These are phyloP conservation scores for Cephus cinctus DNA, from an alignment of 1,140 invertebrate genomes.

Conservation along the genomic window DNA sequence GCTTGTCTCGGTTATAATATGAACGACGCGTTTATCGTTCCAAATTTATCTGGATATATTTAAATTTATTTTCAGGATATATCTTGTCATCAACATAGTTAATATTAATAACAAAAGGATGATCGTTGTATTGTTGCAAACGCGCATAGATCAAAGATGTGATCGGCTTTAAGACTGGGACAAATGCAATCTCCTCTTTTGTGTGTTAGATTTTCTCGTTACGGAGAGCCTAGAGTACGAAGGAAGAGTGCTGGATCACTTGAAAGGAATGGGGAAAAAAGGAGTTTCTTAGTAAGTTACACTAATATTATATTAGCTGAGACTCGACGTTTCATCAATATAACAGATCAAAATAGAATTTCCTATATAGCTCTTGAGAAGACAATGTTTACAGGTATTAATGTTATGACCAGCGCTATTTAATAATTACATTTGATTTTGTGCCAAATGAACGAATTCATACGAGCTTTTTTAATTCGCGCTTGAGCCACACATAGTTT, in stretches of 20 bases:
- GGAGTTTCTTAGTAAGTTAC: neutral
- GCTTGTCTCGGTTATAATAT: no score
- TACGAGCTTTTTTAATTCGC: no score
- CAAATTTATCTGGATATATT: neutral
- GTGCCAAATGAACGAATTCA: no score
- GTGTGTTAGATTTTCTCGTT: conserved; percentile 19
- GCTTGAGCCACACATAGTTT: no score
- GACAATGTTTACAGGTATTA: no score
- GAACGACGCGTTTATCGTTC: neutral
- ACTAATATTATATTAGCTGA: neutral
- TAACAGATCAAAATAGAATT: neutral
- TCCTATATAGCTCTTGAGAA: no score
- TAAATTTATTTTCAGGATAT: neutral
- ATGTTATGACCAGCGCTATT: no score
- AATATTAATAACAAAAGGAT: neutral
- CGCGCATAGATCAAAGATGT: conserved; percentile 8
- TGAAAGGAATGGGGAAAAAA: neutral
- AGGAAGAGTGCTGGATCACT: conserved; percentile 27
- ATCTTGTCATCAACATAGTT: neutral
- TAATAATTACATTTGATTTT: no score
- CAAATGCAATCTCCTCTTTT: conserved; percentile 22
- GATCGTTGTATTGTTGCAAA: neutral
- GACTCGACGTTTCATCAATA: neutral
- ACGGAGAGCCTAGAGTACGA: conserved; percentile 5
- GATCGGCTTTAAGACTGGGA: conserved; percentile 28